Base-by-base conservation (phyloP, 2,888 invertebrate species). In the Tetranychus piercei region DNA sequence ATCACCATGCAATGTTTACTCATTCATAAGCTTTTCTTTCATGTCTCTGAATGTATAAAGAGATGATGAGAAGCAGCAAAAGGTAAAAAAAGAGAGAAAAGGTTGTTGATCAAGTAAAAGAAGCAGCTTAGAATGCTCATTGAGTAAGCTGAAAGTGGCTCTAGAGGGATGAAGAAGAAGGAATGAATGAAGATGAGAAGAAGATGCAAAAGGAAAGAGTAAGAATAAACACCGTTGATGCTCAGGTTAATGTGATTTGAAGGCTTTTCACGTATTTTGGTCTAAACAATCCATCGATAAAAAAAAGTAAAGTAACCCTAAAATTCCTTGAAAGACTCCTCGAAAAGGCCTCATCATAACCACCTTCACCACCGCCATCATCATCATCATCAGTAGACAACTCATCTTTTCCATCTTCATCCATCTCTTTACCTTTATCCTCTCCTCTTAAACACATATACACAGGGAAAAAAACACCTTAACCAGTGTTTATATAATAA, bases 231-330 rank as follows among this genome's bases (percentile, higher is more conserved):
- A 55, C 55, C 55, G 15, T 55, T 55, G 55, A 55, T 55, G 55
- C 55, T 55, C 55, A 55, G 55, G 55, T 55, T 55, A 55, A 55
- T 55, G 55, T 55, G 55, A 55, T 55, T 55, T 55, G 55, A 55
- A 55, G 55, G 55, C 55, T 55, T 55, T 55, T 55, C 55, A 55
- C 55, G 55, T 55, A 55, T 55, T 55, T 55, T 55, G 55, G 55
- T 55, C 55, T 55, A 55, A 55, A 55, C 55, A 55, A 55, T 55
- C 15, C 55, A 55, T 55, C 55, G 55, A 55, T 55, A 55, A 55
- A 55, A 34, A 34, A 55, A 55, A 55, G 55, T 55, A 55, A 55
- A 55, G 11, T 55, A 55, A 55, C 55, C 55, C 55, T 15, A 55
- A 55, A 9, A 55, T 15, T 55, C 55, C 55, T 55, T 15, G 34